A percentile compares a stretch with the other conserved stretches of the same genome.
These are phyloP conservation scores for Drosophila dives DNA, from an alignment of 2,888 invertebrate species.

Conservation along the genomic window DNA sequence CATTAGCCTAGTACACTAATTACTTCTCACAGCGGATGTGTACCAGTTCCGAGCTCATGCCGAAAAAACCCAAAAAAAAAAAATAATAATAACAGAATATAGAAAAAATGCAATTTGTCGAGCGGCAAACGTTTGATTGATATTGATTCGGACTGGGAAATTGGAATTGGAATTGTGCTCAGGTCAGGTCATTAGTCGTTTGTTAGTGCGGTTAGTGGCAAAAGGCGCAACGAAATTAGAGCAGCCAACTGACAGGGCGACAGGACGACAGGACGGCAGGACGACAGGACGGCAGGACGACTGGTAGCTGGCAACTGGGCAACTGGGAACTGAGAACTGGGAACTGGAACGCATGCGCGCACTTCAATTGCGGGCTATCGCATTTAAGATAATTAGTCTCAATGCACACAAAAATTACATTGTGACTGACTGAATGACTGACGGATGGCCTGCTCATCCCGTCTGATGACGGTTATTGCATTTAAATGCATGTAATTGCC, in stretches of 20 bases:
- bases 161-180: slow-evolving; percentile 11
- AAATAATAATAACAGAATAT: background rate
- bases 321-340: background rate
- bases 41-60: slow-evolving; percentile 18
- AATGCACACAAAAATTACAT: slow-evolving; percentile 44
- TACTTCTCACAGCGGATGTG: slow-evolving; percentile 64
- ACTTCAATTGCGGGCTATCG: slow-evolving; percentile 67
- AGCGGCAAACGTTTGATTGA: slow-evolving; percentile 80
- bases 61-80: background rate
- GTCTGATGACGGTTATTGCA: slow-evolving; percentile 80
- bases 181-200: slow-evolving; percentile 72
- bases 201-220: slow-evolving; percentile 63
- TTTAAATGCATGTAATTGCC: slow-evolving; percentile 78
- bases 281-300: slow-evolving; percentile 1
- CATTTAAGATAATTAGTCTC: slow-evolving; percentile 74
- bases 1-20: slow-evolving; percentile 70
- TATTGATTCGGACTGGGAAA: slow-evolving; percentile 68
- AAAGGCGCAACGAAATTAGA: slow-evolving; percentile 76
- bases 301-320: background rate
- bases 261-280: slow-evolving; percentile 11
- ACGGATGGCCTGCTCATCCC: slow-evolving; percentile 8
- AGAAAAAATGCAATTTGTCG: slow-evolving; percentile 72
- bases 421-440: slow-evolving; percentile 10
- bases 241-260: slow-evolving; percentile 54
- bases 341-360: slow-evolving; percentile 67